These are phyloP conservation scores for Sapayoa aenigma DNA, from an alignment of 2,113 vertebrate genomes.

Conservation along the genomic window DNA sequence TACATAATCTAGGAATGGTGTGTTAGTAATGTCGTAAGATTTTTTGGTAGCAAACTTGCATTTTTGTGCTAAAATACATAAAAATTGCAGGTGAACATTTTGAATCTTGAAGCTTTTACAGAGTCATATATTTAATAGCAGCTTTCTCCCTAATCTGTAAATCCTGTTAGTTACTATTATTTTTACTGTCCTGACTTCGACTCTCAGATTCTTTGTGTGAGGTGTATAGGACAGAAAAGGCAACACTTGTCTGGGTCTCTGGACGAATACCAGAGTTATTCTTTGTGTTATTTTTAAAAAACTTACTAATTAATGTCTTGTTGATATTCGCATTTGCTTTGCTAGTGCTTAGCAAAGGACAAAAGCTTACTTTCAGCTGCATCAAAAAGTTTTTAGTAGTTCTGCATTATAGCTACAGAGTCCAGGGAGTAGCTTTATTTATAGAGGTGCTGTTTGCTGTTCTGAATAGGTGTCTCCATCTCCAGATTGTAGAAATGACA, in stretches of 20 bases:
- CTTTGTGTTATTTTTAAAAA: not conserved
- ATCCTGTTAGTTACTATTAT: not conserved
- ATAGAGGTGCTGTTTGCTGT: not conserved
- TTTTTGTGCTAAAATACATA: not conserved
- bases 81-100: not conserved
- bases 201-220: not conserved
- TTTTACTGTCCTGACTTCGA: not conserved
- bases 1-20: not conserved
- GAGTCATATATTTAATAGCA: not conserved
- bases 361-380: not conserved
- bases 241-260: not conserved
- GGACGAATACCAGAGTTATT: not conserved
- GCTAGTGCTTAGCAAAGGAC: not conserved
- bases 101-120: not conserved
- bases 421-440: not conserved
- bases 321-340: not conserved
- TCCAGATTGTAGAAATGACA: not conserved
- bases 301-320: not conserved
- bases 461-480: not conserved
- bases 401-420: not conserved
- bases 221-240: not conserved
- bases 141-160: not conserved
- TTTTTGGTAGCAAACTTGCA: not conserved
- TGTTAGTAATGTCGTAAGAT: not conserved
- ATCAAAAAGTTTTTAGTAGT: not conserved